Evolutionary conservation across 2,113 vertebrate genomes (phyloP), one percentile per base, ranked within the genome.

Genomic region (Saccopteryx leptura): DNA sequence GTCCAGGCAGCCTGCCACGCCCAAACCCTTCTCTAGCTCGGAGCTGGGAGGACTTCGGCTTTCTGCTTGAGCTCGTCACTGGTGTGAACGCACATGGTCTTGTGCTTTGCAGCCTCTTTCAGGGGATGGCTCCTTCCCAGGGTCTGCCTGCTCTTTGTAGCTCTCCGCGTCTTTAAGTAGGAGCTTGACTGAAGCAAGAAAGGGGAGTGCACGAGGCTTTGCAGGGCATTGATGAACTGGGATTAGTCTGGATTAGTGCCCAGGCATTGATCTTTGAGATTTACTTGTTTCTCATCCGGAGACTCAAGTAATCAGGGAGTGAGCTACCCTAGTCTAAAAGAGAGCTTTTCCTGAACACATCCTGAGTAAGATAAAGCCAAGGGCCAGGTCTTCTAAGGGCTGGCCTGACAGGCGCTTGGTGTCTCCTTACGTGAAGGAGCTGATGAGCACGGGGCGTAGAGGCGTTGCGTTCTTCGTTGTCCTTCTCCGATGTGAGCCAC

Each of bases 201-300:
- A 21, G 88, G 54, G 19, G 69, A 18, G 18, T 1, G 6, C 6
- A 0, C 11, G 83, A 31, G 76, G 18, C 54, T 60, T 7, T 2
- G 24, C 4, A 0, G 1, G 28, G 54, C 68, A 6, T 21, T 7
- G 54, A 3, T 0, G 12, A 56, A 7, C 26, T 15, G n/a, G 0
- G 56, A 15, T 0, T 3, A 9, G n/a, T 26, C n/a, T 80, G 21
- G 78, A 5, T 52, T 4, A 13, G 13, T 4, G 4, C 31, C 18
- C 14, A 31, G 26, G 56, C 18, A 0, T 28, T 17, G 9, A 24
- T 24, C 75, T 60, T 81, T 9, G 13, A 83, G 23, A 68, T 28
- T 76, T 33, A 23, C 66, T 50, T 82, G 52, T 74, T 76, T 87
- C 28, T 61, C 26, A 1, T 48, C 19, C 28, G 54, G 93, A 71